Evolutionary conservation across 92 coral and sea anemone genomes (phyloP), one percentile per base, ranked within the genome.

Genomic region (Heteractis magnifica): DNA sequence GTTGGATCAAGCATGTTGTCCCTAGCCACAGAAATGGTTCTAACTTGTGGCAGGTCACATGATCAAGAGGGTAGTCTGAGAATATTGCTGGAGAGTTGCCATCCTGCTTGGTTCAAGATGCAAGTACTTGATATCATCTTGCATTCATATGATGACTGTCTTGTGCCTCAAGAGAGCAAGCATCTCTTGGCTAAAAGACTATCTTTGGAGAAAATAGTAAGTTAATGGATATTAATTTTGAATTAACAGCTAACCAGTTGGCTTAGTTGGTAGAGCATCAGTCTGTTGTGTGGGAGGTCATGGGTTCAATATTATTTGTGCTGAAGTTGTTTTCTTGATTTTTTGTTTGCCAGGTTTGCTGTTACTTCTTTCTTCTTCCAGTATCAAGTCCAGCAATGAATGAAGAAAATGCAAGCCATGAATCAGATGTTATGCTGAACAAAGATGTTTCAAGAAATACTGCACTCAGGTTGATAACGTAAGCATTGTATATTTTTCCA

Each of bases 201-300:
- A 55, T 88, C 86, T 41, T 71, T 97, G 58, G 88, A 93, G 62
- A 97, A 97, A 79, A 97, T 97, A 77, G 99, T 97, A 92, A 92
- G 98, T n/a, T 6, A 10, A 68, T 68, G 49, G 2, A 26, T n/a
- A 71, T 73, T 10, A 20, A 62, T 62, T 62, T 23, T 12, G 12
- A 62, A 8, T 7, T 18, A 5, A 5, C 7, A 18, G 8, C 12
- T 62, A 62, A 18, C 10, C 12, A 12, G 5, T 12, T 4, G 16
- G 16, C 4, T 34, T 34, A 34, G 44, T 34, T 34, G 44, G 44
- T 34, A 34, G 2, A 34, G 44, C 44, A 34, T 34, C 44, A 34
- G 44, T 34, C 44, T 34, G 44, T 34, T 34, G 44, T 34, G 44
- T 2, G 2, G 59, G 59, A 55, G 59, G 59, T 13, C 59, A 55